Evolutionary conservation across 2,888 invertebrate species (phyloP), one percentile per base, ranked within the genome.

Genomic region (Protula sp.): DNA sequence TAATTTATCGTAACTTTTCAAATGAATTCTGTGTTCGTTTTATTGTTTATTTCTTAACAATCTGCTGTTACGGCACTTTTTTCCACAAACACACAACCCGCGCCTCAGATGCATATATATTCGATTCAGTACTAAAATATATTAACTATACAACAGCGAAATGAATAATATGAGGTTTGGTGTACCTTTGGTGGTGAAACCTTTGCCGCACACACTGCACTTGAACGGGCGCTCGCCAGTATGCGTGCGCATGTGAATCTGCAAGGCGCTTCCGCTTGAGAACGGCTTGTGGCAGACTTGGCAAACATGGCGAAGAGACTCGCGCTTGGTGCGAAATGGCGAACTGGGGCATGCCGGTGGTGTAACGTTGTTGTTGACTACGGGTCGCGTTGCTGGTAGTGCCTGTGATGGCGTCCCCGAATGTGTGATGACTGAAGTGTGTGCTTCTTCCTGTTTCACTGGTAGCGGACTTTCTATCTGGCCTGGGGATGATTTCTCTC

Each of bases 221-320:
- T 93, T 89, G 86, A 94, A 95, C 57, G 95, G 95, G 81, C 94
- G 94, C 85, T 97, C 97, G 27, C 97, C 97, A 31, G 98, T 98
- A 84, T 98, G 98, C 26, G 97, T 98, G 76, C 98, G 87, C 91
- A 95, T 95, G 84, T 98, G 98, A 80, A 99, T 99, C 72, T 97
- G 95, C 73, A 99, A 87, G 70, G 98, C 97, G 74, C 95, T 95
- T 74, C 93, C 94, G 72, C 94, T 94, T 66, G 94, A 94, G 86
- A 99, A 98, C 85, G 94, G 94, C 86, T 98, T 94, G 84, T 93
- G 91, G 85, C 98, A 98, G 75, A 95, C 93, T 76, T 91, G 90
- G 85, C 98, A 98, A 82, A 94, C 55, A 50, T 67, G 67, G 14
- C 38, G 38, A 1, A 38, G 27, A 1, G 55, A 55, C 38, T 38